Base-by-base conservation (phyloP, 2,113 vertebrate species). In the Leptosomus discolor region DNA sequence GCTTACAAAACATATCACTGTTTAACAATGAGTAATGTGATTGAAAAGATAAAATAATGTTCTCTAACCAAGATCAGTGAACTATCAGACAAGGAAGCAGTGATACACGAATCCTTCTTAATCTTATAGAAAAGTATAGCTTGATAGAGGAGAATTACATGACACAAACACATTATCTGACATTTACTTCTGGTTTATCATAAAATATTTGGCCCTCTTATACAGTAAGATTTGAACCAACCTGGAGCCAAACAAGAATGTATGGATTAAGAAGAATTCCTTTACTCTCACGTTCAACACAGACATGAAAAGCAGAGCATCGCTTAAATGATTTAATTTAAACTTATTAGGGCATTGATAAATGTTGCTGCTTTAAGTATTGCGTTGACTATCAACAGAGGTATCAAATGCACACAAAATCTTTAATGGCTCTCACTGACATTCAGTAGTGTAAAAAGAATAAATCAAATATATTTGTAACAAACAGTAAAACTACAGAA, bases 71-170 rank as follows among this genome's bases (percentile, higher is more conserved):
- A 6, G 68, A 87, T 32, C 63, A 27, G 46, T 37, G 53, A 93
- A 84, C 87, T 85, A 73, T 9, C 9, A 88, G 78, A 82, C 95
- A 95, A 93, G 30, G 24, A 88, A 80, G 11, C 41, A 85, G 61
- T 50, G 67, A 94, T 82, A 64, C 27, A 74, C 26, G 60, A 93
- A 94, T 80, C 54, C 9, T 73, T 69, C 92, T 92, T 85, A 95
- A 96, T 89, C 90, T 68, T 61, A 85, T 4, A 90, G 70, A 92
- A 93, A 80, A 89, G 18, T 77, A 63, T 2, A 19, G 22, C 23
- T 85, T 91, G 65, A 91, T 93, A 91, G 79, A 70, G 43, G 85
- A 91, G 75, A 83, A 95, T 94, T 96, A 92, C 37, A 58, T 61
- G 80, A 75, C 80, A 93, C 32, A 90, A 95, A 85, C 53, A 65